Evolutionary conservation across 23 tunicate species (phyloP).

Genomic region (Corella eumyota): DNA sequence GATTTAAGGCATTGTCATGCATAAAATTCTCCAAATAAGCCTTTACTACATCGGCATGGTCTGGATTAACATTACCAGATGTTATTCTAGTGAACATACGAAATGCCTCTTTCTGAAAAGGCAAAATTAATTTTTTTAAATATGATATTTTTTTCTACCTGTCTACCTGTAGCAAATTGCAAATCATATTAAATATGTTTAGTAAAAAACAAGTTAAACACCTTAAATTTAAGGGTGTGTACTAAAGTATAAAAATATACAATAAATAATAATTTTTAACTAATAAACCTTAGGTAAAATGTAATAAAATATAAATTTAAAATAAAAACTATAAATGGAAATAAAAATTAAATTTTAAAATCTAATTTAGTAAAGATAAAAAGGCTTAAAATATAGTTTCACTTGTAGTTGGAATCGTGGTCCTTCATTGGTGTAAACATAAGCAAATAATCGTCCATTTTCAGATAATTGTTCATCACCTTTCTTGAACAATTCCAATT

Average conservation of each 20-base stretch:
- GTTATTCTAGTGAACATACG: constrained; percentile 43
- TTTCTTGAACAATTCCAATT: constrained; percentile 34
- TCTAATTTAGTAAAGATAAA: neutral
- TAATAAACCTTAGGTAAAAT: neutral
- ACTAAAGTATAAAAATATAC: too few relatives aligned
- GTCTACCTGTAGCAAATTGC: neutral
- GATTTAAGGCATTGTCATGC: constrained; percentile 94
- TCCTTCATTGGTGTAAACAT: constrained; percentile 75
- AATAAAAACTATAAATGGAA: neutral
- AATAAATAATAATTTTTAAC: too few relatives aligned
- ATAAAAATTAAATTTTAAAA: neutral
- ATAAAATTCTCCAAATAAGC: constrained; percentile 78
- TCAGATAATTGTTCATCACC: constrained; percentile 34
- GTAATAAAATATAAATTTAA: neutral
- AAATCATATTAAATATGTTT: neutral
- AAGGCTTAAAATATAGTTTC: neutral
- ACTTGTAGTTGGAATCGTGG: constrained; percentile 70
- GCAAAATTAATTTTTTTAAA: neutral
- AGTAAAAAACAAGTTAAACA: neutral
- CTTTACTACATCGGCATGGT: constrained; percentile 21
- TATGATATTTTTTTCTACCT: neutral
- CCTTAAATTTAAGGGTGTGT: too few relatives aligned
- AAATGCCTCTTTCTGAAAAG: constrained; percentile 78
- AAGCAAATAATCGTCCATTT: constrained; percentile 78
- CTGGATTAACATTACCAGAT: constrained; percentile 12